Percentiles rank a stretch among this genome's conserved stretches.
Evolutionary conservation across 2,888 invertebrate genomes (phyloP).

Genomic region (Ormyrus rosae): DNA sequence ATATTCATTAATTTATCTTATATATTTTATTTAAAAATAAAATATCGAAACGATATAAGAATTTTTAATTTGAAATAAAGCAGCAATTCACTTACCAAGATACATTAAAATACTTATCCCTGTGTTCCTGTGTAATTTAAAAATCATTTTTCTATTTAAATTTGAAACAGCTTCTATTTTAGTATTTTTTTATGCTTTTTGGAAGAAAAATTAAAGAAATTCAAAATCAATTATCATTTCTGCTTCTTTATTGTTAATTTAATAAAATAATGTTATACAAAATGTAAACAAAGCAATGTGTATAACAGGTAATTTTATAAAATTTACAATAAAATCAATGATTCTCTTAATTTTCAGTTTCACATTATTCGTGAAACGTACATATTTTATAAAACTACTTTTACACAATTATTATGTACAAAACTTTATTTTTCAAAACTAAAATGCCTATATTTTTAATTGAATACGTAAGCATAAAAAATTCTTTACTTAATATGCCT

Average conservation of each 20-base stretch:
- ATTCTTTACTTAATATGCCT: neutral
- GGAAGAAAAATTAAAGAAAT: slow-evolving; percentile 8
- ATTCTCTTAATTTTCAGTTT: too few relatives aligned
- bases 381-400: neutral
- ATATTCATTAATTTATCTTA: too few relatives aligned
- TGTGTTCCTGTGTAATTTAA: too few relatives aligned
- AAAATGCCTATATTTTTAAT: neutral
- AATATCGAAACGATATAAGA: too few relatives aligned
- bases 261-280: slow-evolving; percentile 32
- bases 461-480: too few relatives aligned
- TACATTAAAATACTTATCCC: too few relatives aligned
- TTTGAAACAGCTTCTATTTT: neutral
- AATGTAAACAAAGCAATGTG: slow-evolving; percentile 18
- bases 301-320: slow-evolving; percentile 40
- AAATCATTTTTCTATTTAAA: neutral
- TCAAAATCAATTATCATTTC: neutral
- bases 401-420: neutral
- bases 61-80: too few relatives aligned
- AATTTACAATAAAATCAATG: slow-evolving; percentile 25
- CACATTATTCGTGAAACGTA: too few relatives aligned
- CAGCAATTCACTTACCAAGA: too few relatives aligned
- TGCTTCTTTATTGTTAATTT: slow-evolving; percentile 22
- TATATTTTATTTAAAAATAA: too few relatives aligned
- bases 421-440: neutral
- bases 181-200: neutral